phyloP scores from a whole-genome alignment of 2,888 invertebrate species.

The Drosophila rubida region DNA sequence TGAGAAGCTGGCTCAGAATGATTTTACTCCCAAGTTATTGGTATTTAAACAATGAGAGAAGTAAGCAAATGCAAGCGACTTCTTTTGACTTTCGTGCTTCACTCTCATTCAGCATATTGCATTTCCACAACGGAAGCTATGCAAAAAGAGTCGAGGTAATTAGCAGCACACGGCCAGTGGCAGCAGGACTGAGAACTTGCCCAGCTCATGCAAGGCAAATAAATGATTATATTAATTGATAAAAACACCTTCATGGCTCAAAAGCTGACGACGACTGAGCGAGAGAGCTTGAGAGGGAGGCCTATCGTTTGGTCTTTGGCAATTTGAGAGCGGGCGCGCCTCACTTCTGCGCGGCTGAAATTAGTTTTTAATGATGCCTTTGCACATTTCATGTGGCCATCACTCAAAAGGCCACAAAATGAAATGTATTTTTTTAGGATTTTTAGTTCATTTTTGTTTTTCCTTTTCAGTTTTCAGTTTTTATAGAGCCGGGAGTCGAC shows the following conservation, averaged over 20 bases:
- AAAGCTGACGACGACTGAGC: conserved; percentile 37
- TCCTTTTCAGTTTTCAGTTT: not conserved
- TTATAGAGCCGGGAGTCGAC: conserved; percentile 23
- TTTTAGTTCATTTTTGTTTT: not conserved
- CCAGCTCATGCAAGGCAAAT: conserved; percentile 63
- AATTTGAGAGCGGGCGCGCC: conserved; percentile 64
- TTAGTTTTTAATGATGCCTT: conserved; percentile 78
- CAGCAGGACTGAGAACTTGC: conserved; percentile 15
- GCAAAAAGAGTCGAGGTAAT: conserved; percentile 39
- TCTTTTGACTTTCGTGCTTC: conserved; percentile 5
- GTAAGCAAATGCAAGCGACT: not conserved
- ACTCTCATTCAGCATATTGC: conserved; percentile 9
- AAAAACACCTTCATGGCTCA: conserved; percentile 71
- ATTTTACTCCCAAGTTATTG: not conserved
- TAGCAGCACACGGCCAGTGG: conserved; percentile 45
- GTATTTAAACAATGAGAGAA: too few species aligned
- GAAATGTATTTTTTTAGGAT: conserved; percentile 1
- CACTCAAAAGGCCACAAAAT: conserved; percentile 50
- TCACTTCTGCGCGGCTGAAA: conserved; percentile 59
- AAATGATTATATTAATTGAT: conserved; percentile 77
- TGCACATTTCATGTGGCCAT: conserved; percentile 71
- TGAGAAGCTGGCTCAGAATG: not conserved
- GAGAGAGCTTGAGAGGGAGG: conserved; percentile 3
- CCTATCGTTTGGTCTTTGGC: conserved; percentile 51
- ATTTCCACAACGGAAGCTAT: conserved; percentile 37